Base-by-base conservation (phyloP, 2,888 invertebrate genomes). In the Drosophila trichaetosa region DNA sequence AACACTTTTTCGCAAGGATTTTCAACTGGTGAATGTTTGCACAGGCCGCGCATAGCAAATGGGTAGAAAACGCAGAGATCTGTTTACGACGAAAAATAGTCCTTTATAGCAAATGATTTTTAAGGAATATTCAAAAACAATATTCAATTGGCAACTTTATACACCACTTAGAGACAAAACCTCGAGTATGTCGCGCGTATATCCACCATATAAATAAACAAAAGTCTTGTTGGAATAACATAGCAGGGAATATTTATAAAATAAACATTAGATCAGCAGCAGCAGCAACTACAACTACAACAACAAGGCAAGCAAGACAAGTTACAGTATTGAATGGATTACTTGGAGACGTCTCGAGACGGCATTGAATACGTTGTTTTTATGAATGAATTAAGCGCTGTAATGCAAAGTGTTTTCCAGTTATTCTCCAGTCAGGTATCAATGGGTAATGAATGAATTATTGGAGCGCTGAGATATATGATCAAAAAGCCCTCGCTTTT, bases 221-320 rank as follows among this genome's bases (percentile, higher is more conserved):
- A 89, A 70, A 76, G 85, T 84, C 89, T 87, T 80, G 87, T 89
- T 87, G 66, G 58, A 85, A 85, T 81, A 89, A 87, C 85, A 89
- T 84, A 78, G 78, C 85, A 76, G 60, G 69, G 73, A 84, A 87
- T 85, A 85, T 85, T 85, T 85, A 87, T 85, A 78, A 87, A 85
- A 84, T 85, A 85, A 85, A 85, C 85, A 85, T 84, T 89, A 84
- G 80, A 80, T 75, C 81, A 83, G 72, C 71, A 73, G 21, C 72
- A 61, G 52, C 76, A 76, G 16, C 56, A 64, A 24, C 16, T 2
- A 24, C 46, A 0, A 64, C 29, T 46, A 11, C 52, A 53, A 56
- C 40, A 56, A 66, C 21, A 27, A 46, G 21, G 6, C 42, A 51
- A 46, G 52, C 21, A 61, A 68, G 64, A 68, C 79, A 73, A 73